Conservation (phyloP, 1,140 invertebrate species). For the Neodiprion pinetum region DNA sequence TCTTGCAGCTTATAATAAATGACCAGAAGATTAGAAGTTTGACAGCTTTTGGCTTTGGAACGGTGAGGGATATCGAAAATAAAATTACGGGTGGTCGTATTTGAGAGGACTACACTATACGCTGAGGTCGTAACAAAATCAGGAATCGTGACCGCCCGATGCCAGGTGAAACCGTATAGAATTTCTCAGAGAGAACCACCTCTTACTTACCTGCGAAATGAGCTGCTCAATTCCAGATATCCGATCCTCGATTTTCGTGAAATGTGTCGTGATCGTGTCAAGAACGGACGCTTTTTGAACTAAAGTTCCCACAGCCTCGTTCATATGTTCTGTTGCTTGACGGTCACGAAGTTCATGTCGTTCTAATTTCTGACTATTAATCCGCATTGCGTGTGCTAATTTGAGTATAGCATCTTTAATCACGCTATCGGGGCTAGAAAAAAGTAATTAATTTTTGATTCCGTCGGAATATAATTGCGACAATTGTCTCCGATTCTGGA, state of each 20-base stretch:
- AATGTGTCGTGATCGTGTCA: conserved; percentile 71
- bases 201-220: conserved; percentile 48
- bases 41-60: too few relatives aligned
- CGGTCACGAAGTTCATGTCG: conserved; percentile 83
- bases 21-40: too few relatives aligned
- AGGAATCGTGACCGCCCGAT: too few relatives aligned
- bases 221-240: conserved; percentile 71
- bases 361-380: conserved; percentile 82
- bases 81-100: too few relatives aligned
- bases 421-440: conserved; percentile 66
- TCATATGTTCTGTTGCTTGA: conserved; percentile 78
- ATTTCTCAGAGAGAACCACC: neutral
- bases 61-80: too few relatives aligned
- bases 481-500: neutral
- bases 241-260: conserved; percentile 72
- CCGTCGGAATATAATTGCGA: neutral
- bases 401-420: conserved; percentile 82
- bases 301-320: conserved; percentile 73
- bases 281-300: conserved; percentile 75
- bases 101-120: too few relatives aligned
- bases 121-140: too few relatives aligned
- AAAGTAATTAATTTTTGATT: conserved; percentile 8
- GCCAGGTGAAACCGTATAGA: neutral
- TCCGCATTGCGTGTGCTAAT: conserved; percentile 80
- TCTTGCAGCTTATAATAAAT: too few relatives aligned